Base-by-base conservation (phyloP, 2,113 vertebrate genomes). In the Cryptoleucopteryx plumbea region DNA sequence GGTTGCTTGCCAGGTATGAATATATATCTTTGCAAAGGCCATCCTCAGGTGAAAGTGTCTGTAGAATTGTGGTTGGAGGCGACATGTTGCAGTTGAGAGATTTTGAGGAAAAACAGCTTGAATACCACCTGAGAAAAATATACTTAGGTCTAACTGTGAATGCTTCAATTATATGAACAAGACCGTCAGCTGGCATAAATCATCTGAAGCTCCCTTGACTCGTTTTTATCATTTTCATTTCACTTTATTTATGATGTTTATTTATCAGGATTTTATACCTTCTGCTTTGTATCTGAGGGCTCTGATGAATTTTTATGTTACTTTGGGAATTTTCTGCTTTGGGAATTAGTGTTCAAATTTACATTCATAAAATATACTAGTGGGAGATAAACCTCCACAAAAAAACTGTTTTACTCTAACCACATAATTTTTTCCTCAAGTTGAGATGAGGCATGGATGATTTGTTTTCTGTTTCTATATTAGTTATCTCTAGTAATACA, bases 1-100 rank as follows among this genome's bases (percentile, higher is more conserved):
- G 53, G n/a, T 84, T 96, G 50, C 80, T 96, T 83, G 55, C 92
- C 56, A 97, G 83, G 81, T 92, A 97, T 36, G 74, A 97, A 83
- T 84, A 88, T 80, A 90, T 42, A 66, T 67, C 15, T 32, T 95
- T 82, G 79, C 40, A 95, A 97, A 98, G 83, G 63, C 75, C 53
- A 83, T 75, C 55, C 93, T 96, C 66, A 91, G 87, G 92, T 82
- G 86, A 93, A 97, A 97, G 55, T 56, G 11, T 74, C 82, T 93
- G 34, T 75, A 74, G 74, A 94, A 82, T 7, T 93, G 48, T 67
- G 22, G 10, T 75, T 84, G 75, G 10, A 95, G 55, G 21, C 74
- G 81, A 87, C 13, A 27, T 77, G 36, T 71, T 91, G 25, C 31
- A 56, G 58, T 23, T 88, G 77, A 93, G 50, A 71, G 50, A 38